Conservation (phyloP, 2,113 vertebrate species). For the Pteruthius melanotis region DNA sequence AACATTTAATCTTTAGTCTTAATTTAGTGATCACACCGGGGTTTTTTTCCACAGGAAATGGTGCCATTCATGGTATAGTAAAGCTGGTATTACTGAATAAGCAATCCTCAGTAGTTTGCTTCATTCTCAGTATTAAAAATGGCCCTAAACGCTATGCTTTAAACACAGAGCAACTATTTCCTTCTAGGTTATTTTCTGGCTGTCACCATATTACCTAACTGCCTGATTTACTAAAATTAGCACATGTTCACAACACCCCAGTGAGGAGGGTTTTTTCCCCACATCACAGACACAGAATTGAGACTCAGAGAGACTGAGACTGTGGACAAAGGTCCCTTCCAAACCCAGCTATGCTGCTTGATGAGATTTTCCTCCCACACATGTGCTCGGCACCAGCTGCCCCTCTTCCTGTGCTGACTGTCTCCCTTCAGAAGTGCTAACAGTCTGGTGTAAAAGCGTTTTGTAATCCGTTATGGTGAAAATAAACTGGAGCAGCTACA, state of each 20-base stretch:
- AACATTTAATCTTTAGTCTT: background rate
- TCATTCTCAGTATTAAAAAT: conserved; percentile 33
- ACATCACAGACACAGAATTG: background rate
- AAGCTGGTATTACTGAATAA: conserved; percentile 14
- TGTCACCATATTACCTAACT: conserved; percentile 42
- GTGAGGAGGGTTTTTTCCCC: background rate
- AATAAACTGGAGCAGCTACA: background rate
- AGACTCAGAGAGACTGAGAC: background rate
- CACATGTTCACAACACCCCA: background rate
- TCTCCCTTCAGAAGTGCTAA: conserved; percentile 31
- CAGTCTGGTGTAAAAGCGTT: background rate
- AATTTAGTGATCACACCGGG: background rate
- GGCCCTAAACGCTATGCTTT: background rate
- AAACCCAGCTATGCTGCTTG: background rate
- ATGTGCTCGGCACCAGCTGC: conserved; percentile 10
- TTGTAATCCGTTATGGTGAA: background rate
- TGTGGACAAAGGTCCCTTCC: conserved; percentile 49
- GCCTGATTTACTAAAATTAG: conserved; percentile 21
- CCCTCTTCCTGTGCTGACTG: conserved; percentile 46
- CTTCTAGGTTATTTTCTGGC: conserved; percentile 24
- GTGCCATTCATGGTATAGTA: conserved; percentile 19
- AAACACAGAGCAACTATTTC: background rate
- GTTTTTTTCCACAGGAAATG: background rate
- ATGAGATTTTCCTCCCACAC: conserved; percentile 44
- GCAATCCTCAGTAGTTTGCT: background rate